Percentiles rank a stretch among this genome's conserved stretches.
Conservation (phyloP, 2,113 vertebrate genomes). For the Osmerus eperlanus region DNA sequence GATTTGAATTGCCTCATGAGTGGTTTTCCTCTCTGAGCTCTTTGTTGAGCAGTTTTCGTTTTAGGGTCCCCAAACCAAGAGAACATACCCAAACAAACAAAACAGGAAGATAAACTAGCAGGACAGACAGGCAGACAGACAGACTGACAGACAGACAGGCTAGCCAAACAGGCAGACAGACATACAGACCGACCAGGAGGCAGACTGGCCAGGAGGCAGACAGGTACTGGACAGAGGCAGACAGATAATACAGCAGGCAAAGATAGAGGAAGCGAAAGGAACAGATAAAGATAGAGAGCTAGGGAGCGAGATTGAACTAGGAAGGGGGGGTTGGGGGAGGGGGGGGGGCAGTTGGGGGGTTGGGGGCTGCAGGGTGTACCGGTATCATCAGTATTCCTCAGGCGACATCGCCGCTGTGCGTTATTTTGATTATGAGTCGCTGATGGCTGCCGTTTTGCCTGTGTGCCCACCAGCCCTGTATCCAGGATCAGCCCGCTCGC, state of each 20-base stretch:
- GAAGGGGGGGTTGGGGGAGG: background rate
- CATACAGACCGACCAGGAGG: background rate
- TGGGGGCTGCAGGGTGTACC: background rate
- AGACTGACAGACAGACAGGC: background rate
- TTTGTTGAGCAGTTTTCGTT: no score
- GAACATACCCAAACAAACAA: no score
- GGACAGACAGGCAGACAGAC: background rate
- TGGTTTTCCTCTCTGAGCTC: no score
- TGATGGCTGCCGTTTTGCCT: background rate
- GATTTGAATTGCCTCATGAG: no score
- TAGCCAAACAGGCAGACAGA: background rate
- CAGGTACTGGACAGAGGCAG: background rate
- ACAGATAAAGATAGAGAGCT: background rate
- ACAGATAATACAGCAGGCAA: background rate
- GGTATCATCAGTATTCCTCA: slow-evolving; percentile 5
- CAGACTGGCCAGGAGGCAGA: background rate
- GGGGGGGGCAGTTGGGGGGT: background rate
- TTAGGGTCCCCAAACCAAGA: no score
- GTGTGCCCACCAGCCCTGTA: background rate
- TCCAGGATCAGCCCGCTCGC: background rate
- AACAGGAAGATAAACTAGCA: no score
- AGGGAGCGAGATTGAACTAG: background rate
- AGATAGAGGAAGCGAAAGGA: background rate
- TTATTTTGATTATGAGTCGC: background rate
- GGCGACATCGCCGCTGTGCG: background rate